These are phyloP conservation scores for Arctopsyche grandis DNA, from an alignment of 1,140 invertebrate species.

Conservation along the genomic window DNA sequence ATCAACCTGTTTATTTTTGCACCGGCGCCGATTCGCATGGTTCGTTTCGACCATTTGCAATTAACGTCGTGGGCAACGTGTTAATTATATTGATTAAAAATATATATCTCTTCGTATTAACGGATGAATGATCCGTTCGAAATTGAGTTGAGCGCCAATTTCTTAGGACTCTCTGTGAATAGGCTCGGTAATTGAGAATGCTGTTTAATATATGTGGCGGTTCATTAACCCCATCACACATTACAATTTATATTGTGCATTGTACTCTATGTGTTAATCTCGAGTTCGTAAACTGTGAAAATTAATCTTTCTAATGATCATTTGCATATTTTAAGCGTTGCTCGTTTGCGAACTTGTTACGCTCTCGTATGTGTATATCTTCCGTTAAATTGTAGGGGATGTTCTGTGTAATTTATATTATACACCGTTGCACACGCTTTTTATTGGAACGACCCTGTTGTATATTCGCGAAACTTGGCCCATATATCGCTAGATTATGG, in stretches of 20 bases:
- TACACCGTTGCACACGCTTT: neutral
- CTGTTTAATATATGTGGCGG: conserved; percentile 1
- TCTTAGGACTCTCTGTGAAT: neutral
- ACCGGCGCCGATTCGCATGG: neutral
- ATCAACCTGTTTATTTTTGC: conserved; percentile 1
- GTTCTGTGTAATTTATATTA: neutral
- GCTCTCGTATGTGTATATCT: neutral
- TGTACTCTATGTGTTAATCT: neutral
- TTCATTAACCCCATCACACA: conserved; percentile 3
- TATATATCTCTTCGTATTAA: neutral
- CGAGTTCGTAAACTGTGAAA: neutral
- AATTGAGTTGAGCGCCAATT: neutral
- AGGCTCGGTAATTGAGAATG: neutral
- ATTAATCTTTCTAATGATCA: neutral
- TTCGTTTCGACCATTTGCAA: neutral
- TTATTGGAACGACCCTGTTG: conserved; percentile 1
- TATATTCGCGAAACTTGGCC: neutral
- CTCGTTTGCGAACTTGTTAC: neutral
- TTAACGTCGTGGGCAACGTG: neutral
- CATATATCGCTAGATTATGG: conserved; percentile 5
- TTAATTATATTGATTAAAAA: neutral
- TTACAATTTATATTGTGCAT: neutral
- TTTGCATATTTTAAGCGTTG: neutral
- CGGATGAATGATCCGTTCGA: neutral
- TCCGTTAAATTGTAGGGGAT: neutral